Evolutionary conservation across 92 coral and sea anemone genomes (phyloP).

Genomic region (Bergia puertoricense): DNA sequence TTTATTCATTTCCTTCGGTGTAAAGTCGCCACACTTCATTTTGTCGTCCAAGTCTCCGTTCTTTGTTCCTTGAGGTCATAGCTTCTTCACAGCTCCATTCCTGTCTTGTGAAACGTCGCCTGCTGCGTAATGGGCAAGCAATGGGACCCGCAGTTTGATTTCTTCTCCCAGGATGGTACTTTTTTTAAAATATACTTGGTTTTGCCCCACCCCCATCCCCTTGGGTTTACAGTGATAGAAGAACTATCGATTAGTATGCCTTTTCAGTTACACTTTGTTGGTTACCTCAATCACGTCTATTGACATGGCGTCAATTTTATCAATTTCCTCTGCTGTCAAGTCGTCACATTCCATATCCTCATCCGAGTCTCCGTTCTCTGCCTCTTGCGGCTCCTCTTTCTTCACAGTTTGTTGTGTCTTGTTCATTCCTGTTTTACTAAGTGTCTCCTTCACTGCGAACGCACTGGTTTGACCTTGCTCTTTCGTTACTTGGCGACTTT

Average conservation of each 20-base stretch:
- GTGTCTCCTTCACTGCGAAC: slow-evolving; percentile 28
- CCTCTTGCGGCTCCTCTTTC: slow-evolving; percentile 25
- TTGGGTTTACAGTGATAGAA: too few species aligned
- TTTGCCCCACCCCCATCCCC: too few species aligned
- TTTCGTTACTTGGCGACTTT: slow-evolving; percentile 67
- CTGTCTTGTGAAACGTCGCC: neutral
- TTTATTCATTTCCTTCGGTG: slow-evolving; percentile 32
- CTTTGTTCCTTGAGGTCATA: too few species aligned
- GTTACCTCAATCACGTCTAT: neutral
- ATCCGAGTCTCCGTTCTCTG: slow-evolving; percentile 29
- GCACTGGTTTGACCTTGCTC: slow-evolving; percentile 21
- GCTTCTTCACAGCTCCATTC: too few species aligned
- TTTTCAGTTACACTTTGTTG: neutral
- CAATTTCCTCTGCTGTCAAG: slow-evolving; percentile 30
- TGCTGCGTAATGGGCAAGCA: neutral
- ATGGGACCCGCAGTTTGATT: too few species aligned
- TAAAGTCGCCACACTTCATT: neutral
- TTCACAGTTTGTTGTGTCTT: slow-evolving; percentile 20
- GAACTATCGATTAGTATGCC: too few species aligned
- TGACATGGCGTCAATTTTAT: slow-evolving; percentile 20
- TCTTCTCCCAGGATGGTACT: too few species aligned
- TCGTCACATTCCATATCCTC: slow-evolving; percentile 52
- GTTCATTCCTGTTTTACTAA: slow-evolving; percentile 41
- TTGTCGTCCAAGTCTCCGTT: too few species aligned
- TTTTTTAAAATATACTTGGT: too few species aligned